Evolutionary conservation across 64 coral and sea anemone species (phyloP), one percentile per base, ranked within the genome.

Genomic region (Orbicella faveolata): DNA sequence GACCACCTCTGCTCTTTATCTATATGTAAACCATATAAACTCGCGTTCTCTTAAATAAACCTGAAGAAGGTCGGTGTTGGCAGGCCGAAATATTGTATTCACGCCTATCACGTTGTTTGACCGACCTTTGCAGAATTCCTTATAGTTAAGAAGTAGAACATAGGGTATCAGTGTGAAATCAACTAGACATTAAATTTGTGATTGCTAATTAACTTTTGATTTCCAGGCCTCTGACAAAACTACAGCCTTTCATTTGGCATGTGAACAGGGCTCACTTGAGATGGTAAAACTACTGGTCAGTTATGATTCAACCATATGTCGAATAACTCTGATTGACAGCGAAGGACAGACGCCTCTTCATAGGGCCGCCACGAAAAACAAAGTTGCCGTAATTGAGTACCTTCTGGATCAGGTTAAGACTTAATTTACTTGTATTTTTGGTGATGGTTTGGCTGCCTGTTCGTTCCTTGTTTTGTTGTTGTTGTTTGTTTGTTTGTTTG

Each of bases 331-430:
- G 17, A 69, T 93, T 57, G 88, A 94, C 75, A 83, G 57, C 18
- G 34, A 48, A 36, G 94, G 80, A 54, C 84, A 55, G 80, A 82
- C 94, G 0, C 89, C 80, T 17, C 52, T 96, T 10, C 94, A 96
- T 25, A 75, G 79, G 26, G 90, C 94, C 15, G 94, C 94, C 4
- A 75, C 75, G 8, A 84, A 79, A 39, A 85, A 96, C 21, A 81
- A 92, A 55, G 26, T 44, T 1, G 23, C 88, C 36, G 79, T 96
- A 3, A 90, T 96, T n/a, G 87, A 89, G 44, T 96, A 89, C 63
- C 90, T 96, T 36, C 79, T 96, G 2, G 90, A 96, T 48, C 86
- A 92, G 75, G 94, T 92, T 52, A 52, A 23, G n/a, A 90, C 88
- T 18, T 88, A 88, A 9, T 96, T 96, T 78, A 83, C 76, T 18